phyloP scores from a whole-genome alignment of 2,113 vertebrate genomes.

The Rhinopithecus roxellana region DNA sequence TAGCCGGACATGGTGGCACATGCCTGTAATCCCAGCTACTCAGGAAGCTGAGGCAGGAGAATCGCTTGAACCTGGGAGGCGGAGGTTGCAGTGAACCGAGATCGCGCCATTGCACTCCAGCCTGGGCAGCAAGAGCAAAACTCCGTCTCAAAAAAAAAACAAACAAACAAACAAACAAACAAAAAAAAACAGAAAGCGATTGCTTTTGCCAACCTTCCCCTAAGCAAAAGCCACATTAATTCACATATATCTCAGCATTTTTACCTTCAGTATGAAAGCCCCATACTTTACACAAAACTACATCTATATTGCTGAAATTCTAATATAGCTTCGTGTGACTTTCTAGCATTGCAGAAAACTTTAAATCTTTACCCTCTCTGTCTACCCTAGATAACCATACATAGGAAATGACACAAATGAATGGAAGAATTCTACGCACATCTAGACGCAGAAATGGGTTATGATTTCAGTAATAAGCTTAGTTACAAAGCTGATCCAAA shows the following conservation, averaged over 20 bases:
- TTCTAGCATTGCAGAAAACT: not conserved
- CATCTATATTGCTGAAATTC: not conserved
- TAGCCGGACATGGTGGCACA: too few relatives aligned
- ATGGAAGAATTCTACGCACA: not conserved
- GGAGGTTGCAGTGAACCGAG: too few relatives aligned
- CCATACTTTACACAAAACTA: not conserved
- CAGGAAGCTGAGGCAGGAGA: too few relatives aligned
- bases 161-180: too few relatives aligned
- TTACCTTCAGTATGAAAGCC: not conserved
- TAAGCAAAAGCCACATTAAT: not conserved
- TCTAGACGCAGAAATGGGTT: not conserved
- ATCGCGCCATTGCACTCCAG: too few relatives aligned
- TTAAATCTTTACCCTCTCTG: not conserved
- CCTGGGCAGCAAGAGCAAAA: too few relatives aligned
- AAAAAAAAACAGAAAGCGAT: not conserved
- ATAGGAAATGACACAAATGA: not conserved
- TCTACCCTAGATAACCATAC: not conserved
- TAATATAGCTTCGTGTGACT: not conserved
- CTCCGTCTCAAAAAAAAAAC: too few relatives aligned
- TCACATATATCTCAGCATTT: not conserved
- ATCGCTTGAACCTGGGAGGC: too few relatives aligned
- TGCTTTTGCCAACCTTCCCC: not conserved
- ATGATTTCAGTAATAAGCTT: conserved; percentile 16
- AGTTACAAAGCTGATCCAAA: not conserved
- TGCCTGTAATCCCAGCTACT: too few relatives aligned